Conservation (phyloP, 2,113 vertebrate genomes). For the Struthio camelus region DNA sequence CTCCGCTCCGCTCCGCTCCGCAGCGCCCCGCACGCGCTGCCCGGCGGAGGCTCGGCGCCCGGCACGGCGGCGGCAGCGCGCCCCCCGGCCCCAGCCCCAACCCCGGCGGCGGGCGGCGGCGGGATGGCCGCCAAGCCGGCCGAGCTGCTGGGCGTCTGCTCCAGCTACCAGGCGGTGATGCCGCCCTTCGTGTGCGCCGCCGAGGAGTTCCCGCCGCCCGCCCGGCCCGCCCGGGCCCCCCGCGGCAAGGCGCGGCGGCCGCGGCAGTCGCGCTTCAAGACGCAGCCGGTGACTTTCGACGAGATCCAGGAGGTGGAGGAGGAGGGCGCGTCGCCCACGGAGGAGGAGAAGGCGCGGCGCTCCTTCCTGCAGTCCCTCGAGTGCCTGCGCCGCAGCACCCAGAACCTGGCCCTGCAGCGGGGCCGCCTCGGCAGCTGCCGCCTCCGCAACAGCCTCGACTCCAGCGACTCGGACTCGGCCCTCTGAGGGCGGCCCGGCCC, state of each 20-base stretch:
- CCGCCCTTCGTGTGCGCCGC: constrained; percentile 79
- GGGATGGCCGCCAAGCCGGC: constrained; percentile 84
- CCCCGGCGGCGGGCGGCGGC: neutral
- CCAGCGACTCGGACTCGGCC: constrained; percentile 93
- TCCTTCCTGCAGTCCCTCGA: constrained; percentile 97
- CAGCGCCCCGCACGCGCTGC: constrained; percentile 44
- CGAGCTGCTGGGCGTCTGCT: constrained; percentile 80
- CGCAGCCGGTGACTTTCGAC: constrained; percentile 97
- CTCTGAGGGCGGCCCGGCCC: constrained; percentile 74
- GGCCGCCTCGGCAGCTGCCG: constrained; percentile 76
- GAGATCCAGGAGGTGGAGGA: constrained; percentile 98
- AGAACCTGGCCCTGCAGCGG: constrained; percentile 81
- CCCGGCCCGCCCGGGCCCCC: constrained; percentile 76
- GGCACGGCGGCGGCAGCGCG: constrained; percentile 20
- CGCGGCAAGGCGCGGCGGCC: constrained; percentile 83
- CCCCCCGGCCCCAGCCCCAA: neutral
- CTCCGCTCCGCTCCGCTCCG: neutral
- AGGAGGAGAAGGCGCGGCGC: constrained; percentile 92
- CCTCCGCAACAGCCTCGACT: constrained; percentile 90
- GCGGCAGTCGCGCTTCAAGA: constrained; percentile 93
- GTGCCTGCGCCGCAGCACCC: constrained; percentile 92
- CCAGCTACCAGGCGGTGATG: constrained; percentile 85
- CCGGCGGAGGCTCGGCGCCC: neutral
- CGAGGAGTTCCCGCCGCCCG: constrained; percentile 91
- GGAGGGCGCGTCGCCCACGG: constrained; percentile 91